phyloP scores from a whole-genome alignment of 1,140 invertebrate species.

The Drosophila tristis region DNA sequence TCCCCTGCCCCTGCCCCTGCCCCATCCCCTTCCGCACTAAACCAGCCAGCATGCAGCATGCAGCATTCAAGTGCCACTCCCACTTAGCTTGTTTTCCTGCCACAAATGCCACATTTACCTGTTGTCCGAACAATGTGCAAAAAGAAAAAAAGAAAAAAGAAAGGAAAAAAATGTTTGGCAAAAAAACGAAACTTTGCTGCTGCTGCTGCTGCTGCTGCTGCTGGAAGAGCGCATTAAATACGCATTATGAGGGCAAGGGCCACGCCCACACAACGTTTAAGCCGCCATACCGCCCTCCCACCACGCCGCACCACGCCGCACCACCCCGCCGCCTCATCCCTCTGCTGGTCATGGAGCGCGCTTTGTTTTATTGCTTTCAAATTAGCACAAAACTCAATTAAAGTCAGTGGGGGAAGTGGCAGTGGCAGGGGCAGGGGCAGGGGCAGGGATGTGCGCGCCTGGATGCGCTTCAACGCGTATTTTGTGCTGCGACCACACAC shows the following conservation, averaged over 20 bases:
- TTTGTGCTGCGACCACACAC: constrained; percentile 57
- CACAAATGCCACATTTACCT: too few species aligned
- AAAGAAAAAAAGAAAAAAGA: neutral
- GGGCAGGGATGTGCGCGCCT: constrained; percentile 20
- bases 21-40: too few species aligned
- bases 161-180: neutral
- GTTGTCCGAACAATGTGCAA: too few species aligned
- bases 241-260: constrained; percentile 49
- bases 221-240: constrained; percentile 64
- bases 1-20: too few species aligned
- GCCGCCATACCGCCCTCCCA: neutral
- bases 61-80: too few species aligned
- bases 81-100: too few species aligned
- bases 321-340: neutral
- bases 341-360: constrained; percentile 15
- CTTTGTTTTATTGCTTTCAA: constrained; percentile 72
- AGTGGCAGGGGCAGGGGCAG: neutral
- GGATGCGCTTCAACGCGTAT: constrained; percentile 73
- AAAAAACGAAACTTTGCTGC: neutral
- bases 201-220: constrained; percentile 13
- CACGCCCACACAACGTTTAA: neutral
- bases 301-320: too few species aligned
- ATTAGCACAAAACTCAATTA: constrained; percentile 78
- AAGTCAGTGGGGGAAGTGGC: constrained; percentile 22
- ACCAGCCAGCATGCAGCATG: too few species aligned